Conservation (phyloP, 2,113 vertebrate genomes). For the Triplophysa rosa region DNA sequence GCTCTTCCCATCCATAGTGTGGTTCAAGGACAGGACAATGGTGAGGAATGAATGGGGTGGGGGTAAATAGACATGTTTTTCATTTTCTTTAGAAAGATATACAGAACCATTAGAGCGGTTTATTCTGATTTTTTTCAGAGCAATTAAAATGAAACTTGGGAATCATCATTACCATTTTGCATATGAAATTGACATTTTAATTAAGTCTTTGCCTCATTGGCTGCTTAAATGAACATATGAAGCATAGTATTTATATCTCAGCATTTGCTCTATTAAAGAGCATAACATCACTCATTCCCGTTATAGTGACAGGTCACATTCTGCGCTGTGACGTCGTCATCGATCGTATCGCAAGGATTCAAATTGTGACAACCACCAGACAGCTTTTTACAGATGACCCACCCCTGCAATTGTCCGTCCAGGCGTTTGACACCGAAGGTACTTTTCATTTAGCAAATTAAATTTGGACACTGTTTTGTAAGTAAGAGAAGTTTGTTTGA, state of each 20-base stretch:
- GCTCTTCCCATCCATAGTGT: conserved; percentile 59
- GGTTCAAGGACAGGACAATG: conserved; percentile 67
- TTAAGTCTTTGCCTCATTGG: conserved; percentile 18
- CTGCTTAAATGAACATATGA: conserved; percentile 4
- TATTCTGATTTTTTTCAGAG: not conserved
- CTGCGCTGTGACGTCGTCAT: conserved; percentile 70
- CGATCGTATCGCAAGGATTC: conserved; percentile 62
- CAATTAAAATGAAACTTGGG: not conserved
- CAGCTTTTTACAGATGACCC: conserved; percentile 71
- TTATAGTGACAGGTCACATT: conserved; percentile 66
- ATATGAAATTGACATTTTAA: conserved; percentile 20
- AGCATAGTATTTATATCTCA: not conserved
- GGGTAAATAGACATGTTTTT: conserved; percentile 3
- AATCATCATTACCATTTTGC: not conserved
- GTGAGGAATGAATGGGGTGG: conserved; percentile 51
- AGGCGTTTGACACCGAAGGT: conserved; percentile 70
- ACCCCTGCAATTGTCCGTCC: conserved; percentile 67
- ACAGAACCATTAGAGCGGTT: not conserved
- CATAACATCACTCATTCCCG: not conserved
- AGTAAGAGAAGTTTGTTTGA: not conserved
- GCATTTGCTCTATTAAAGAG: not conserved
- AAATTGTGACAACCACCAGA: conserved; percentile 67
- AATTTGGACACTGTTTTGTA: not conserved
- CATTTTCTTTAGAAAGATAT: not conserved
- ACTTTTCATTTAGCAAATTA: not conserved